Conservation (phyloP, 2,888 invertebrate genomes). For the Cotesia congregata region DNA sequence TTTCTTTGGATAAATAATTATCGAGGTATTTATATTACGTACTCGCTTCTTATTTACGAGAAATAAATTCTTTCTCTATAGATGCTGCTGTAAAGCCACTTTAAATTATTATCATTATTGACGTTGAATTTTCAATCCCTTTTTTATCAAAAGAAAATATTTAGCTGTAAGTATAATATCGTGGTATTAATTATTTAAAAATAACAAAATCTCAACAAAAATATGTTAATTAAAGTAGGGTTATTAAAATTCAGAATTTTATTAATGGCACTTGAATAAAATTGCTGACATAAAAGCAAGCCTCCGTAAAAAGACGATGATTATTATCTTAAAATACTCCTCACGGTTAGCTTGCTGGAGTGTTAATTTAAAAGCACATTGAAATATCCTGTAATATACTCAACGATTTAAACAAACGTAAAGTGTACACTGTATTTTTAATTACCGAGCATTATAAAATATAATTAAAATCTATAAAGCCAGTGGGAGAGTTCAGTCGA, state of each 20-base stretch:
- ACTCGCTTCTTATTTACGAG: not conserved
- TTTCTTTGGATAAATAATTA: not conserved
- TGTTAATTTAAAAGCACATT: not conserved
- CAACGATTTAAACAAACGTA: not conserved
- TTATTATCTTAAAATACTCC: not conserved
- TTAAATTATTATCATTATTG: not conserved
- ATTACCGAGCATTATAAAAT: conserved; percentile 30
- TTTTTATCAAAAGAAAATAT: not conserved
- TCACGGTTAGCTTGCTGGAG: not conserved
- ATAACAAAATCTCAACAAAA: not conserved
- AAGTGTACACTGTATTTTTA: conserved; percentile 21
- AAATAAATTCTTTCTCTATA: not conserved
- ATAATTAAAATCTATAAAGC: conserved; percentile 26
- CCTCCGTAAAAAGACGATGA: not conserved
- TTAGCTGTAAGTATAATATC: not conserved
- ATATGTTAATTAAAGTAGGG: not conserved
- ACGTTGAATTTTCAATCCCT: not conserved
- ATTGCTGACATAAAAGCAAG: not conserved
- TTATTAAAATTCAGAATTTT: not conserved
- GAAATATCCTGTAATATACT: not conserved
- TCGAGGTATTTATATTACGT: not conserved
- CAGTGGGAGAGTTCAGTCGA: not conserved
- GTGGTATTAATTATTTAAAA: not conserved
- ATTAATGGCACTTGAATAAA: not conserved
- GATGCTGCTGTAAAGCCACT: not conserved